Conservation (phyloP, 2,888 invertebrate species). For the Brachyptera putata region DNA sequence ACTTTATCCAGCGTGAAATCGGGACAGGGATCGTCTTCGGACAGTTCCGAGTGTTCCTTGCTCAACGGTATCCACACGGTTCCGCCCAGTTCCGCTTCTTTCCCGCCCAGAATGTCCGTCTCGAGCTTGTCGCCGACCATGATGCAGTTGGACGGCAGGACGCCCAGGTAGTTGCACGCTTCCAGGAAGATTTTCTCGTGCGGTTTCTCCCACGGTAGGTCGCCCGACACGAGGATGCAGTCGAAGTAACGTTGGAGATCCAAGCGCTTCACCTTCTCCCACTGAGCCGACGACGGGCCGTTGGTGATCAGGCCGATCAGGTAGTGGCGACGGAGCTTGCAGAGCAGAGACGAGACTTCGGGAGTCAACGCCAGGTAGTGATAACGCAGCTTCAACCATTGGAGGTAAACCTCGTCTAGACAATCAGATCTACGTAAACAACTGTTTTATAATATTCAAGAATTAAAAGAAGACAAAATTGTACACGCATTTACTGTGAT, state of each 20-base stretch:
- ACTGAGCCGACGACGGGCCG: slow-evolving; percentile 80
- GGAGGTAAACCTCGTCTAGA: slow-evolving; percentile 62
- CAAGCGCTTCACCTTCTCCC: slow-evolving; percentile 78
- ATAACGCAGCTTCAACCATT: slow-evolving; percentile 78
- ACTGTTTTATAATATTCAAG: too few relatives aligned
- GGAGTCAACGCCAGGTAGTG: slow-evolving; percentile 65
- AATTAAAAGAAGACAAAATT: too few relatives aligned
- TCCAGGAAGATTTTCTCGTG: slow-evolving; percentile 75
- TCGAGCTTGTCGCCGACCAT: slow-evolving; percentile 88
- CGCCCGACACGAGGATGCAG: slow-evolving; percentile 75
- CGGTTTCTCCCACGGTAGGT: slow-evolving; percentile 83
- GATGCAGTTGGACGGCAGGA: slow-evolving; percentile 69
- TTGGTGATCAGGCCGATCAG: slow-evolving; percentile 79
- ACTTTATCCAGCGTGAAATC: slow-evolving; percentile 63
- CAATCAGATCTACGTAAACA: too few relatives aligned
- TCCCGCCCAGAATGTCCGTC: slow-evolving; percentile 81
- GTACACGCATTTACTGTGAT: too few relatives aligned
- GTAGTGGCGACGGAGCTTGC: slow-evolving; percentile 66
- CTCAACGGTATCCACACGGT: slow-evolving; percentile 76
- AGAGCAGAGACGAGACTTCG: slow-evolving; percentile 65
- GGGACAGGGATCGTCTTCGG: slow-evolving; percentile 50
- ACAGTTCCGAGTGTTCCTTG: slow-evolving; percentile 40
- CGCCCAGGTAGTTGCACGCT: slow-evolving; percentile 70
- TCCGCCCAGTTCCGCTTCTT: slow-evolving; percentile 67
- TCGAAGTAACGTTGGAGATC: slow-evolving; percentile 70